Evolutionary conservation across 2,797 vertebrate species (phyloP).

Genomic region (Cossypha polioptera): DNA sequence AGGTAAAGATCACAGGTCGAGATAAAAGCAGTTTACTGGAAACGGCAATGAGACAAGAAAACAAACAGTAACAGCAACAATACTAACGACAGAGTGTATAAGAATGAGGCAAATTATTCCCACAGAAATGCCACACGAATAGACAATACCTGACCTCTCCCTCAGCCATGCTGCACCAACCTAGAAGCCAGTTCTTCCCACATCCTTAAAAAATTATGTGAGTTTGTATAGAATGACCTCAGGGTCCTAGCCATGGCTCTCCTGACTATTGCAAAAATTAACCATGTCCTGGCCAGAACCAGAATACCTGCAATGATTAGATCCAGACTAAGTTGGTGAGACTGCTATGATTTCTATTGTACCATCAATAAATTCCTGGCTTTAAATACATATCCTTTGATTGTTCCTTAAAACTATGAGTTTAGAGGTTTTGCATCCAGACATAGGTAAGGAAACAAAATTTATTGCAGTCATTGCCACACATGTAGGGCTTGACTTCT

Average conservation of each 20-base stretch:
- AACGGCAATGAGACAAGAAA: not conserved
- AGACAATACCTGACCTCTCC: not conserved
- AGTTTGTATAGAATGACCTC: not conserved
- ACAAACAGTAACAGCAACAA: not conserved
- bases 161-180: rapidly evolving
- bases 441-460: not conserved
- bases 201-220: not conserved
- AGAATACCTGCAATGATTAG: not conserved
- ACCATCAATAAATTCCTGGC: not conserved
- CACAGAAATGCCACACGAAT: not conserved
- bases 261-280: not conserved
- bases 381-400: not conserved
- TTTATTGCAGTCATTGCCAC: not conserved
- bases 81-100: not conserved
- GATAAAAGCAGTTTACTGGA: not conserved
- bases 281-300: not conserved
- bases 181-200: not conserved
- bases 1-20: not conserved
- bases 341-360: not conserved
- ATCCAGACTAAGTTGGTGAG: not conserved
- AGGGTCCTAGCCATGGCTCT: not conserved
- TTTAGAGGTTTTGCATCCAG: not conserved
- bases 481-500: not conserved
- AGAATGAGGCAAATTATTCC: not conserved
- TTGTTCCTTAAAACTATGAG: not conserved